These are phyloP conservation scores for Champsocephalus esox DNA, from an alignment of 2,797 vertebrate genomes.

Conservation along the genomic window DNA sequence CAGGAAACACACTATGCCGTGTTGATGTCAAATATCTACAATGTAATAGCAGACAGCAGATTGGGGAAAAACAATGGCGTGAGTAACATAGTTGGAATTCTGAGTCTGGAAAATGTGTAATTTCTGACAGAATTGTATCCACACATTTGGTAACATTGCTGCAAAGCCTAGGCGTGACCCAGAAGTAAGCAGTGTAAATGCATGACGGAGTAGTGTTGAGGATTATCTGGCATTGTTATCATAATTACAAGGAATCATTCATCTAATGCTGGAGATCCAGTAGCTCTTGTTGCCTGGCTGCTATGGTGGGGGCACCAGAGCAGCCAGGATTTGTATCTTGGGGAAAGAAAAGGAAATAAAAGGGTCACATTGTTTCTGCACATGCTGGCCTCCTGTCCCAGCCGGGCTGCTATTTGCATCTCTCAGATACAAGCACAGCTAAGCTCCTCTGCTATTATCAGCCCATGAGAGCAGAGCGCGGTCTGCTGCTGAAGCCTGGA, in stretches of 20 bases:
- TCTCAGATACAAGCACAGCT: slow-evolving; percentile 33
- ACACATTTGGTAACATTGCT: too few species aligned
- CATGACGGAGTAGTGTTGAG: too few species aligned
- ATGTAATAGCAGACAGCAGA: not conserved
- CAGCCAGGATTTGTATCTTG: slow-evolving; percentile 39
- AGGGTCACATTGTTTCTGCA: slow-evolving; percentile 55
- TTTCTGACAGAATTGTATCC: not conserved
- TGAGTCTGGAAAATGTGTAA: too few species aligned
- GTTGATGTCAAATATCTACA: not conserved
- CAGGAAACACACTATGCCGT: not conserved
- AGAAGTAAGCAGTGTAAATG: too few species aligned
- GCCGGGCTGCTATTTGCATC: slow-evolving; percentile 39
- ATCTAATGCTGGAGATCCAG: slow-evolving; percentile 51
- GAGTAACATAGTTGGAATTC: not conserved
- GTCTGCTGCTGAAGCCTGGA: not conserved
- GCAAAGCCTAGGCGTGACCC: too few species aligned
- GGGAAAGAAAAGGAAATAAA: slow-evolving; percentile 49
- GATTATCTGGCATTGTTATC: too few species aligned
- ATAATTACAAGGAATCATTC: too few species aligned
- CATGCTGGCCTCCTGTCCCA: slow-evolving; percentile 16
- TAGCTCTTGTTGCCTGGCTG: slow-evolving; percentile 15
- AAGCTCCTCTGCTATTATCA: slow-evolving; percentile 29
- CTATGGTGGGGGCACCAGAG: not conserved
- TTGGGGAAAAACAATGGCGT: not conserved
- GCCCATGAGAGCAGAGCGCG: slow-evolving; percentile 3